Percentiles rank a stretch among this genome's conserved stretches.
Evolutionary conservation across 35 echinoderm and acorn worm species (phyloP).

Genomic region (Diadema setosum): DNA sequence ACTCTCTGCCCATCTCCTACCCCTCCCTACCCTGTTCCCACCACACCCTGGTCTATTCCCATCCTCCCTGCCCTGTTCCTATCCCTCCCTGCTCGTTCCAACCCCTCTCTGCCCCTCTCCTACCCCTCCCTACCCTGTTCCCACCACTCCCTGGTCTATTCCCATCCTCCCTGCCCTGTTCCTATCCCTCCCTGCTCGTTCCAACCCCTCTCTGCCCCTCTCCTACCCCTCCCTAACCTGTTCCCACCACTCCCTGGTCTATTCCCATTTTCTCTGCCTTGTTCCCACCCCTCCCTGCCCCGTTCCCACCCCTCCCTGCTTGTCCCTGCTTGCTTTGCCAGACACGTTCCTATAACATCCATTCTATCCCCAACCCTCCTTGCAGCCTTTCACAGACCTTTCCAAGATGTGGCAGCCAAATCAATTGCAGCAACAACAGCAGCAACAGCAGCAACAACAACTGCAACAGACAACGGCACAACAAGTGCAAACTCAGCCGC

Average conservation of each 20-base stretch:
- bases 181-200: background rate
- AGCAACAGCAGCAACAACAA: constrained; percentile 26
- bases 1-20: too few species aligned
- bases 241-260: background rate
- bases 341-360: background rate
- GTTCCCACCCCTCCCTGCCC: too few species aligned
- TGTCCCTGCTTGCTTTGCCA: too few species aligned
- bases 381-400: constrained; percentile 33
- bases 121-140: too few species aligned
- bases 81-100: too few species aligned
- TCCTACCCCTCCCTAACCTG: background rate
- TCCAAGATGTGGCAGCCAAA: constrained; percentile 30
- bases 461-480: background rate
- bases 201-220: background rate
- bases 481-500: background rate
- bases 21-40: too few species aligned
- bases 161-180: background rate
- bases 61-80: too few species aligned
- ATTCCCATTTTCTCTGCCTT: background rate
- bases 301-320: background rate
- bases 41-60: too few species aligned
- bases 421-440: constrained; percentile 15
- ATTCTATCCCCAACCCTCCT: background rate
- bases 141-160: too few species aligned
- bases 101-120: too few species aligned